phyloP scores from a whole-genome alignment of 2,888 invertebrate genomes.

The Dermolepida albohirtum region DNA sequence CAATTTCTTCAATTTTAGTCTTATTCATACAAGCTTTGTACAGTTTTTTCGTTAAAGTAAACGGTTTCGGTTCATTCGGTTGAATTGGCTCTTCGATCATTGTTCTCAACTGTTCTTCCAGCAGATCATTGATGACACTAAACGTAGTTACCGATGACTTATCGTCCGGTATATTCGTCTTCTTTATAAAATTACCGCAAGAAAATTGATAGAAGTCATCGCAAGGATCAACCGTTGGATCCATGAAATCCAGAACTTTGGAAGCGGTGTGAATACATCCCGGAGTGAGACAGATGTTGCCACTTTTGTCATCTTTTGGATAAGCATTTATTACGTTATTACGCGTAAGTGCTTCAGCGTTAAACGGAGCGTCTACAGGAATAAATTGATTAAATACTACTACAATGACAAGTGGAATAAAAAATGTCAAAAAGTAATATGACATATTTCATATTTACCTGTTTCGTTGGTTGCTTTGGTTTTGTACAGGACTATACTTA shows the following conservation, averaged over 20 bases:
- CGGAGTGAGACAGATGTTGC: slow-evolving; percentile 74
- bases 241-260: slow-evolving; percentile 78
- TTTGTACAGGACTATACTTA: slow-evolving; percentile 68
- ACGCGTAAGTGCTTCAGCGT: slow-evolving; percentile 57
- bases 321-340: slow-evolving; percentile 51
- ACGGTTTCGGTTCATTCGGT: slow-evolving; percentile 75
- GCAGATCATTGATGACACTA: slow-evolving; percentile 79
- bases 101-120: slow-evolving; percentile 78
- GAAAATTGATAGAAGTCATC: slow-evolving; percentile 87
- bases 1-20: slow-evolving; percentile 83
- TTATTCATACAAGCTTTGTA: slow-evolving; percentile 92
- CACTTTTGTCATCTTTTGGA: slow-evolving; percentile 53
- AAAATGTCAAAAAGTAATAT: slow-evolving; percentile 40
- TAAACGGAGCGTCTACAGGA: slow-evolving; percentile 53
- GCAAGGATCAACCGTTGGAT: slow-evolving; percentile 78
- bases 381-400: slow-evolving; percentile 28
- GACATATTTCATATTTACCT: slow-evolving; percentile 39
- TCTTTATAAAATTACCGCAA: slow-evolving; percentile 78
- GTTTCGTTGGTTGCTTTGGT: slow-evolving; percentile 51
- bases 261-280: slow-evolving; percentile 88
- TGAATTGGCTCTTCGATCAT: slow-evolving; percentile 76
- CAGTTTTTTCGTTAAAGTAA: slow-evolving; percentile 82
- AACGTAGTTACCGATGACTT: slow-evolving; percentile 83
- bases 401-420: slow-evolving; percentile 34
- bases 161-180: slow-evolving; percentile 82